Conservation (phyloP, 2,888 invertebrate species). For the Leptopilina syphax region DNA sequence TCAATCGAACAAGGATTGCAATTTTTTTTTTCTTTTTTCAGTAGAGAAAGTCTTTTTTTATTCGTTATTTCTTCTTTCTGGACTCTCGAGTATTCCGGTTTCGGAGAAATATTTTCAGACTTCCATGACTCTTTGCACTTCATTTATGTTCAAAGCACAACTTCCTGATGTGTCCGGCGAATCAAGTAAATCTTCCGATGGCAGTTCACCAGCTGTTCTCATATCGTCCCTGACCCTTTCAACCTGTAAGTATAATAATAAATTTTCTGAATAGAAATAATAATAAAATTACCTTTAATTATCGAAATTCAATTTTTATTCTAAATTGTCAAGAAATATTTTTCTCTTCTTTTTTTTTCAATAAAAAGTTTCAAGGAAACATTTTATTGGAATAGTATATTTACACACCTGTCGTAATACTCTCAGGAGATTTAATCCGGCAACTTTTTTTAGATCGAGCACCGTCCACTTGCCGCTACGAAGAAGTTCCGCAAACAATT, state of each 20-base stretch:
- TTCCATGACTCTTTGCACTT: slow-evolving; percentile 70
- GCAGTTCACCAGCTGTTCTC: slow-evolving; percentile 81
- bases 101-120: slow-evolving; percentile 59
- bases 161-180: slow-evolving; percentile 80
- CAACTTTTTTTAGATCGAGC: slow-evolving; percentile 82
- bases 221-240: slow-evolving; percentile 81
- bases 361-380: background rate
- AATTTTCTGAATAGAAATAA: too few species aligned
- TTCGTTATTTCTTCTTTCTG: background rate
- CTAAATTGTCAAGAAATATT: too few species aligned
- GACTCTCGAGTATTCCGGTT: background rate
- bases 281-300: too few species aligned
- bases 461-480: slow-evolving; percentile 82
- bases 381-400: background rate
- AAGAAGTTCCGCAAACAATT: slow-evolving; percentile 82
- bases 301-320: too few species aligned
- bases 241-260: slow-evolving; percentile 67
- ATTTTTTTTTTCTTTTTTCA: background rate
- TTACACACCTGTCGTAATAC: slow-evolving; percentile 77
- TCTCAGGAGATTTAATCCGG: slow-evolving; percentile 82
- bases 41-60: background rate
- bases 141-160: slow-evolving; percentile 79
- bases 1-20: slow-evolving; percentile 24
- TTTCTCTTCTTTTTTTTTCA: too few species aligned
- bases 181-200: slow-evolving; percentile 80